Evolutionary conservation across 2,888 invertebrate species (phyloP).

Genomic region (Noctua janthina): DNA sequence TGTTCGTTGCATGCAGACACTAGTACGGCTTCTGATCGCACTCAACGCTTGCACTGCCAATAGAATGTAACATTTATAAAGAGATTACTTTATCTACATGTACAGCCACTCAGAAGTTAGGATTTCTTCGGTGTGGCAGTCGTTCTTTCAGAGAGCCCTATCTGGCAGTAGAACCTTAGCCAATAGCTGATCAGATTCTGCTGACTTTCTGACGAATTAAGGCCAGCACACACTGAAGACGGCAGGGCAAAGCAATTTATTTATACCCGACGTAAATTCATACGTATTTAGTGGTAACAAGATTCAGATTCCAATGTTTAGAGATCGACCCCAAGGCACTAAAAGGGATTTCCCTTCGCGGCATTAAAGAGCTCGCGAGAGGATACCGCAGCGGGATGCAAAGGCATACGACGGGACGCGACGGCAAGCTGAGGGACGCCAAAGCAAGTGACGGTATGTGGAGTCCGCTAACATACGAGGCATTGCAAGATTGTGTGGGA

Average conservation of each 20-base stretch:
- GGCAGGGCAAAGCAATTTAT: neutral
- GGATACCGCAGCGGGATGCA: neutral
- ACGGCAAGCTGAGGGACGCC: too few relatives aligned
- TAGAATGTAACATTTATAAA: conserved; percentile 23
- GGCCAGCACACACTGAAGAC: neutral
- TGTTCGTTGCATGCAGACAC: conserved; percentile 6
- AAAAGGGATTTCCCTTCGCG: neutral
- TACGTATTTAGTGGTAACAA: neutral
- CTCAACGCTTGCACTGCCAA: neutral
- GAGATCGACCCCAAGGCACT: too few relatives aligned
- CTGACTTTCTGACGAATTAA: neutral
- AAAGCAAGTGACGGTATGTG: neutral
- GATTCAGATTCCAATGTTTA: neutral
- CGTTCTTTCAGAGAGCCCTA: neutral
- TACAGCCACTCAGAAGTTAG: neutral
- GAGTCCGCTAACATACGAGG: neutral
- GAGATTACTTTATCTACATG: conserved; percentile 1
- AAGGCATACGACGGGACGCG: neutral
- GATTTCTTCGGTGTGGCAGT: neutral
- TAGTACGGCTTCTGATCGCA: conserved; percentile 46
- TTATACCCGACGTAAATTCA: neutral
- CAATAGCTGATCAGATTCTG: neutral
- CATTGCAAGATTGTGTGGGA: too few relatives aligned
- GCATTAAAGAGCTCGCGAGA: neutral
- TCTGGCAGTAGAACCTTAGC: neutral